These are phyloP conservation scores for Hyla sarda DNA, from an alignment of 2,113 vertebrate species.

Conservation along the genomic window DNA sequence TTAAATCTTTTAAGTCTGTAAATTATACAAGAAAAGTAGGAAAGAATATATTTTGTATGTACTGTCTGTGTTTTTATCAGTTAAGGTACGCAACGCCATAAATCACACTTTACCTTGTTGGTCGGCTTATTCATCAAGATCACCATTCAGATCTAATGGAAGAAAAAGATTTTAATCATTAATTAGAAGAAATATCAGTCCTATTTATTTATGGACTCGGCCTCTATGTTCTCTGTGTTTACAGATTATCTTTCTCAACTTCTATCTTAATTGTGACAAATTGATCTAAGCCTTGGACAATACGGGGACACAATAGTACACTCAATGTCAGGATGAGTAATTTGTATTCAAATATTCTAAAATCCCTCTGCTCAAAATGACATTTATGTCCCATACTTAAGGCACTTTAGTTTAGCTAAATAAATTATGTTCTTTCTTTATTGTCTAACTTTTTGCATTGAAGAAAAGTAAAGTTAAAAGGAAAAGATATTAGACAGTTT, in stretches of 20 bases:
- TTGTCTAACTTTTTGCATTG: neutral
- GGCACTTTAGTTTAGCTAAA: neutral
- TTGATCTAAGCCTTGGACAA: neutral
- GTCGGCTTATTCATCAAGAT: constrained; percentile 24
- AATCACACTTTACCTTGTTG: constrained; percentile 14
- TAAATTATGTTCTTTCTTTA: neutral
- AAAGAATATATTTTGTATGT: neutral
- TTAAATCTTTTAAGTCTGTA: neutral
- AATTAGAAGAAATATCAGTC: constrained; percentile 13
- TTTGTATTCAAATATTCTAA: constrained; percentile 1
- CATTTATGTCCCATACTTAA: neutral
- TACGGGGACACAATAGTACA: neutral
- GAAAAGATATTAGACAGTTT: too few relatives aligned
- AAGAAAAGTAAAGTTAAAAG: neutral
- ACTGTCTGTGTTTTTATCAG: neutral
- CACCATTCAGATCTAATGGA: neutral
- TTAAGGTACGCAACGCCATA: neutral
- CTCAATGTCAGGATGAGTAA: neutral
- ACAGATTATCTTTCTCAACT: neutral
- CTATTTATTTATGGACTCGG: neutral
- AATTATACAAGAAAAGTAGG: neutral
- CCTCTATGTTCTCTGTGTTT: neutral
- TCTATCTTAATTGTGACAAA: constrained; percentile 9
- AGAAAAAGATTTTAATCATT: constrained; percentile 30
- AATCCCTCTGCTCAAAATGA: neutral